A percentile compares a stretch with the other conserved stretches of the same genome.
phyloP scores from a whole-genome alignment of 2,113 vertebrate genomes.

The Oreocharis arfaki region DNA sequence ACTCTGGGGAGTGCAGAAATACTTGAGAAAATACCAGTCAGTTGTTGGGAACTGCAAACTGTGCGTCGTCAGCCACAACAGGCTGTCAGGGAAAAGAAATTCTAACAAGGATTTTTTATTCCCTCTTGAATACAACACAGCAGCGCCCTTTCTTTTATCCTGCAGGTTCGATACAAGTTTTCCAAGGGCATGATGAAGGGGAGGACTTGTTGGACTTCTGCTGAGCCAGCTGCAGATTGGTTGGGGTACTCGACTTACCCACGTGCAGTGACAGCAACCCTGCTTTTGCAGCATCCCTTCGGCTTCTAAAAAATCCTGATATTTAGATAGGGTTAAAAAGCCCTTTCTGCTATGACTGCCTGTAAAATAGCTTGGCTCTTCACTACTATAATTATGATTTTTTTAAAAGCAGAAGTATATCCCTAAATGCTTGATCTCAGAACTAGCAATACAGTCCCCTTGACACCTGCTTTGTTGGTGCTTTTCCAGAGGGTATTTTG shows the following conservation, averaged over 20 bases:
- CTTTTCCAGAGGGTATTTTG: background rate
- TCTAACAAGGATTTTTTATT: background rate
- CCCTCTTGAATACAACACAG: background rate
- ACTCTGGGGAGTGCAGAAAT: background rate
- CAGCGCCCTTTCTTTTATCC: background rate
- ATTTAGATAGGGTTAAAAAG: background rate
- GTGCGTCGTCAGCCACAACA: background rate
- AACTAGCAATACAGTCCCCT: background rate
- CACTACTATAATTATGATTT: too few relatives aligned
- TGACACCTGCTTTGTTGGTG: background rate
- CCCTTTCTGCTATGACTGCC: background rate
- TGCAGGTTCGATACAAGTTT: accelerated
- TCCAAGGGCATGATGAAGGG: accelerated
- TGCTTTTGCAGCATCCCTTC: background rate
- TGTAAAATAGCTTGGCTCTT: background rate
- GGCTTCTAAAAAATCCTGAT: background rate
- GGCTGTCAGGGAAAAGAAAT: background rate
- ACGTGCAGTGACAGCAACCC: accelerated
- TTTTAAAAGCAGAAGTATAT: background rate
- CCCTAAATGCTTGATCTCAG: background rate
- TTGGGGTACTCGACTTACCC: background rate
- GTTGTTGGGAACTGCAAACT: background rate
- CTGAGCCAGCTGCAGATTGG: background rate
- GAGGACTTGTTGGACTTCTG: background rate
- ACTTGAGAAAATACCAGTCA: background rate